Conservation (phyloP, 1,140 invertebrate species). For the Halyomorpha halys region DNA sequence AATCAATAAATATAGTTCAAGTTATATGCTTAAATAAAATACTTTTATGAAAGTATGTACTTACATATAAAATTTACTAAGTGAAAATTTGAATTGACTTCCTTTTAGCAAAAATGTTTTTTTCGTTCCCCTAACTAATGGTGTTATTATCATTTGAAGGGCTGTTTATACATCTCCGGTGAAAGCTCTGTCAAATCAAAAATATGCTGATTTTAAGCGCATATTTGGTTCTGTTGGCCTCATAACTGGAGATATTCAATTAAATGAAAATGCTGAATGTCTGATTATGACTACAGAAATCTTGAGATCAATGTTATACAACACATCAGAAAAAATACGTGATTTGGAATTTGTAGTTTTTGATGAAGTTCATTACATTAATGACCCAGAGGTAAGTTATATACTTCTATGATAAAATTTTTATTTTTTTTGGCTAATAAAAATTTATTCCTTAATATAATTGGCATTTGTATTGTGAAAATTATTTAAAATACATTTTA, state of each 20-base stretch:
- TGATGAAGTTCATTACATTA: constrained; percentile 99
- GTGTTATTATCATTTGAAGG: constrained; percentile 43
- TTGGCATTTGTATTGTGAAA: too few relatives aligned
- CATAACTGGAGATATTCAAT: constrained; percentile 92
- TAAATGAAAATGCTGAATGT: constrained; percentile 85
- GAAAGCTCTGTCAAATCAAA: constrained; percentile 98
- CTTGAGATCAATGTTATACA: constrained; percentile 46
- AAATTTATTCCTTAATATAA: too few relatives aligned
- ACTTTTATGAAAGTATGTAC: too few relatives aligned
- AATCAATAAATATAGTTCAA: too few relatives aligned
- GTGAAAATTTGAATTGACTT: too few relatives aligned
- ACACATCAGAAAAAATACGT: constrained; percentile 66
- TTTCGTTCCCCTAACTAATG: too few relatives aligned
- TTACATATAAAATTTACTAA: too few relatives aligned
- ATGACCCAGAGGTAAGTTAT: constrained; percentile 74
- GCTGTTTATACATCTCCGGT: constrained; percentile 98
- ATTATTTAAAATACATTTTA: too few relatives aligned
- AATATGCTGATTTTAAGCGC: constrained; percentile 93
- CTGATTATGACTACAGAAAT: constrained; percentile 99
- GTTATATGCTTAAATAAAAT: too few relatives aligned
- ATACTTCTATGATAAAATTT: too few relatives aligned
- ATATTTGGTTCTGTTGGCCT: constrained; percentile 74
- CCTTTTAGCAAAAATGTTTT: too few relatives aligned
- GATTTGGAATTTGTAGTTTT: constrained; percentile 99
- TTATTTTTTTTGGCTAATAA: too few relatives aligned